Conservation (phyloP, 1,140 invertebrate species). For the Maniola jurtina region DNA sequence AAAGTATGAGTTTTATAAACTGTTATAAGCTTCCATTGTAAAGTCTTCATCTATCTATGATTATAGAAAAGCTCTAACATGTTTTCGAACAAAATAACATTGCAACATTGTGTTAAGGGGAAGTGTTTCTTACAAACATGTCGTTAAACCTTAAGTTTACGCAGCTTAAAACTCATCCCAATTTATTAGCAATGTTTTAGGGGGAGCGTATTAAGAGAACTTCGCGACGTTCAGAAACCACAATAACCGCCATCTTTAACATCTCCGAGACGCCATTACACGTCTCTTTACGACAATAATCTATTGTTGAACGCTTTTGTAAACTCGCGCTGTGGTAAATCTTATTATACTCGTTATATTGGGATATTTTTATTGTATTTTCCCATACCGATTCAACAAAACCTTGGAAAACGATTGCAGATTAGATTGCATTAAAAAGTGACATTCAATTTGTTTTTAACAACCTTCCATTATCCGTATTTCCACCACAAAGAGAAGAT, state of each 20-base stretch:
- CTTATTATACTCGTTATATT: neutral
- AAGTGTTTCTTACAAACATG: neutral
- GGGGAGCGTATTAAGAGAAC: constrained; percentile 24
- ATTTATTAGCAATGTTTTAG: constrained; percentile 27
- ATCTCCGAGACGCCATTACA: constrained; percentile 37
- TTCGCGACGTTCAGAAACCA: constrained; percentile 42
- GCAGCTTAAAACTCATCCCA: constrained; percentile 21
- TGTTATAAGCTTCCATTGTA: too few relatives aligned
- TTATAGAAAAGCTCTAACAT: too few relatives aligned
- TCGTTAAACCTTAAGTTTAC: constrained; percentile 10
- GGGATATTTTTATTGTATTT: too few relatives aligned
- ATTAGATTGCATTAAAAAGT: too few relatives aligned
- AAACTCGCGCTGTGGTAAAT: constrained; percentile 6
- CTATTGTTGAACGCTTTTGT: constrained; percentile 47
- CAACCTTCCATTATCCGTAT: too few relatives aligned
- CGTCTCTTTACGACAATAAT: constrained; percentile 57
- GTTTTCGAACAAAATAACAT: neutral
- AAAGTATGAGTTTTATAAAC: too few relatives aligned
- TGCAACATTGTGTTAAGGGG: neutral
- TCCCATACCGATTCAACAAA: too few relatives aligned
- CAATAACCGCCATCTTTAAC: constrained; percentile 53
- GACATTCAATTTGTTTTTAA: too few relatives aligned
- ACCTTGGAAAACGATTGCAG: too few relatives aligned
- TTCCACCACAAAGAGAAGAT: too few relatives aligned
- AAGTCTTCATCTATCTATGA: too few relatives aligned